Evolutionary conservation across 2,888 invertebrate genomes (phyloP), one percentile per base, ranked within the genome.

Genomic region (Orchestes rusci): DNA sequence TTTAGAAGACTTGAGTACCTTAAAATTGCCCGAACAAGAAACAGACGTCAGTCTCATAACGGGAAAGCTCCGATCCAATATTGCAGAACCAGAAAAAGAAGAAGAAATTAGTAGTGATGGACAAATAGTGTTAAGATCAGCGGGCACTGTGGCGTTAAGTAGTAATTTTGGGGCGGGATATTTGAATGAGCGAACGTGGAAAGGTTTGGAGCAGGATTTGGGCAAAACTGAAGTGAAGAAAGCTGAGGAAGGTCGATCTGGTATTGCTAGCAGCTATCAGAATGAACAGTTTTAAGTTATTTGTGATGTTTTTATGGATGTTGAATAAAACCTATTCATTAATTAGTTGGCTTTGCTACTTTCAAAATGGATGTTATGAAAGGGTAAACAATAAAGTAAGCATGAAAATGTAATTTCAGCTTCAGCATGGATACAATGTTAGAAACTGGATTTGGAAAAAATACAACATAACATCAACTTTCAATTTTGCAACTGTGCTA

Each of bases 191-290:
- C 72, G 89, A 57, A 77, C 80, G 2, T 95, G 94, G 93, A 79
- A 78, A 60, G 95, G 95, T 1, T 70, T 95, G 39, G 86, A 93
- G 59, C 88, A 84, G 57, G 79, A 82, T 50, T 66, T 89, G 29
- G 90, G 89, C 0, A 73, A 83, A 60, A 82, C 79, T 1, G 77
- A 80, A 38, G 80, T 84, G 0, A 76, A 76, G 46, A 66, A 75
- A 46, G 79, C 84, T 4, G 75, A 76, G 52, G 74, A 80, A 56
- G 93, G 93, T 0, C 73, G 83, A 10, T 75, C 70, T 55, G 93
- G 93, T 1, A 80, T 90, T 59, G 84, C 93, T 0, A 72, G 76
- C 45, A 74, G 75, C 48, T 86, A 86, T 62, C 70, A 70, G 44
- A 77, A 79, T 64, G 82, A 82, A 62, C 33, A 40, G 37, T 18